Base-by-base conservation (phyloP, 2,888 invertebrate species). In the Clunio marinus region DNA sequence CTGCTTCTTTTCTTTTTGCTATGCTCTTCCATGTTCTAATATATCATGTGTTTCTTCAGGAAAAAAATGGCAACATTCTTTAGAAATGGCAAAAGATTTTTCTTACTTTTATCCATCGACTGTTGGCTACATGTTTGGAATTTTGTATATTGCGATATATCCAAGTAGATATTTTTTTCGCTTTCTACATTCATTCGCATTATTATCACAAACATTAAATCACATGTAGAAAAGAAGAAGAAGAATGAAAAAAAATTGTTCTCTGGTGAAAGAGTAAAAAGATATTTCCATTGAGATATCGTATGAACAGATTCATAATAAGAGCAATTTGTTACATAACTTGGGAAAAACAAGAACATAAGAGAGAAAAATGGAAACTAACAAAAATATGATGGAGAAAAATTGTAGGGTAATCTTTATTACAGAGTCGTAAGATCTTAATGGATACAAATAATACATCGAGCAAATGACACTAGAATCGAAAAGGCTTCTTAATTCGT, bases 31-130 rank as follows among this genome's bases (percentile, higher is more conserved):
- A 20, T 32, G 25, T 28, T 32, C 59, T 57, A 57, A 57, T 57
- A 27, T 5, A 59, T 59, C 59, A 32, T 51, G 51, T 17, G 51
- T 3, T n/a, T n/a, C n/a, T n/a, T n/a, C n/a, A n/a, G 51, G 7
- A n/a, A n/a, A 63, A n/a, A 45, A 63, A 63, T 25, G 63, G 63
- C 37, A 63, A 63, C 63, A 63, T 41, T 63, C 46, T 63, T 63
- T 63, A 51, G 22, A 32, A 32, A 32, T 8, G 35, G 51, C 51
- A 51, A 22, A 51, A 51, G 51, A 51, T 51, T 51, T 41, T 51
- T 51, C 51, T 51, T 51, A 51, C 51, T 51, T 51, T 51, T 22
- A 51, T 51, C 51, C 51, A 22, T 51, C 51, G 51, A 51, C 17
- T 51, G 45, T 15, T 45, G 45, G 15, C 2, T 13, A 51, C 51